These are phyloP conservation scores for Gastrophryne carolinensis DNA, from an alignment of 2,797 vertebrate genomes.

Conservation along the genomic window DNA sequence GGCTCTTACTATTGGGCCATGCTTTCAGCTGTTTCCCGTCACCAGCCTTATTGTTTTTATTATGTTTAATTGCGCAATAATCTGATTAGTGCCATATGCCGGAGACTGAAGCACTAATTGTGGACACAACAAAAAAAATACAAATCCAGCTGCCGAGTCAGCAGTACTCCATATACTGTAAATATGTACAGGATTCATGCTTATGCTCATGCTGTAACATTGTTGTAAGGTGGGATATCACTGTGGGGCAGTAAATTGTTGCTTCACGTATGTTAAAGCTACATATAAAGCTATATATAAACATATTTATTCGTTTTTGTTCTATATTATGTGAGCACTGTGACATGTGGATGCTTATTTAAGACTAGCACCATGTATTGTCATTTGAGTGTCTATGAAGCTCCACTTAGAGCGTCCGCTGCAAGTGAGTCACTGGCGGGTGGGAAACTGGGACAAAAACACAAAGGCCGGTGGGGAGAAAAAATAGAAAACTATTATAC, in stretches of 20 bases:
- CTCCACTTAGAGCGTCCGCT: too few relatives aligned
- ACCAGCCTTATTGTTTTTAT: constrained; percentile 34
- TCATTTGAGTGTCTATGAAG: too few relatives aligned
- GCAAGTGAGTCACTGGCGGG: too few relatives aligned
- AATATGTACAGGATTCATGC: constrained; percentile 9
- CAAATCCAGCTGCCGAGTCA: constrained; percentile 10
- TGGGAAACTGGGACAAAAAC: too few relatives aligned
- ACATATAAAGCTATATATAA: background rate
- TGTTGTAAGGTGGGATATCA: background rate
- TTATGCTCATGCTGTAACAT: background rate
- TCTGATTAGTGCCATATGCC: constrained; percentile 44
- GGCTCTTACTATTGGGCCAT: constrained; percentile 19
- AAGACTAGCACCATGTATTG: too few relatives aligned
- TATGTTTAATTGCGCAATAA: constrained; percentile 32
- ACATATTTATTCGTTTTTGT: background rate
- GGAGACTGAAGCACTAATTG: constrained; percentile 22
- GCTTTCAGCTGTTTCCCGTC: constrained; percentile 37
- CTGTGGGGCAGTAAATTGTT: background rate
- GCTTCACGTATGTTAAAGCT: background rate
- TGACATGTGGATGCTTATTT: too few relatives aligned
- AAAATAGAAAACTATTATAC: too few relatives aligned
- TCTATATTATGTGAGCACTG: too few relatives aligned
- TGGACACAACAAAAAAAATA: constrained; percentile 31
- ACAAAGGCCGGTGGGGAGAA: too few relatives aligned
- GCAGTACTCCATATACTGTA: constrained; percentile 6